Conservation (phyloP, 1,140 invertebrate species). For the Lepidostoma basale region DNA sequence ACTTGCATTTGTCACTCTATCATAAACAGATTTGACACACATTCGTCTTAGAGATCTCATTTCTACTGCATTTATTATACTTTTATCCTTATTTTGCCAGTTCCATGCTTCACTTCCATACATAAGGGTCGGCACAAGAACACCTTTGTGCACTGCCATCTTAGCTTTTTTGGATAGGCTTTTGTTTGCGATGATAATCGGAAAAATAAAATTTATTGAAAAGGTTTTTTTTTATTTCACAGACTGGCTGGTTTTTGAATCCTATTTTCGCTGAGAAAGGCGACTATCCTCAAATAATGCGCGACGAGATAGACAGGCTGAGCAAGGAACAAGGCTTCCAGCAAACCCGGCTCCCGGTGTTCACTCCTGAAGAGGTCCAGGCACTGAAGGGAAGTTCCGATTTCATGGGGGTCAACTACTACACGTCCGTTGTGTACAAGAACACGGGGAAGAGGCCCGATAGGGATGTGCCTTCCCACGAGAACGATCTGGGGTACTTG, state of each 20-base stretch:
- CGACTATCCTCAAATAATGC: slow-evolving; percentile 63
- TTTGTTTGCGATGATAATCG: too few species aligned
- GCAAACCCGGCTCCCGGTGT: slow-evolving; percentile 53
- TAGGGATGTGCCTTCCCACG: slow-evolving; percentile 26
- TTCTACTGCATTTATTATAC: too few species aligned
- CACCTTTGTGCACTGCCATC: too few species aligned
- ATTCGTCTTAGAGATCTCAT: too few species aligned
- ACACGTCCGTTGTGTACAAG: slow-evolving; percentile 36
- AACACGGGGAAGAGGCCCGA: not conserved
- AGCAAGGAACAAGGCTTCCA: slow-evolving; percentile 56
- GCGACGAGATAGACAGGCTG: slow-evolving; percentile 54
- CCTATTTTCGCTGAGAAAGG: slow-evolving; percentile 59
- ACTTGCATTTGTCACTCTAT: too few species aligned
- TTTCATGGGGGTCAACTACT: slow-evolving; percentile 40
- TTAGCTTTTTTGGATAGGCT: too few species aligned
- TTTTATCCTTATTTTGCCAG: too few species aligned
- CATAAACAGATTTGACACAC: too few species aligned
- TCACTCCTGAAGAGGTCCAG: slow-evolving; percentile 50
- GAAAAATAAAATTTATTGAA: not conserved
- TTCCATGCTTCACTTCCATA: too few species aligned
- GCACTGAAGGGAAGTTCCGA: slow-evolving; percentile 48
- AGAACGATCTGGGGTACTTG: slow-evolving; percentile 37
- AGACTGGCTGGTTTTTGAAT: slow-evolving; percentile 63
- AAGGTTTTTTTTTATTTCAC: slow-evolving; percentile 38
- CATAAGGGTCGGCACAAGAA: too few species aligned